Conservation (phyloP, 2,113 vertebrate species). For the Dermatemys mawii region DNA sequence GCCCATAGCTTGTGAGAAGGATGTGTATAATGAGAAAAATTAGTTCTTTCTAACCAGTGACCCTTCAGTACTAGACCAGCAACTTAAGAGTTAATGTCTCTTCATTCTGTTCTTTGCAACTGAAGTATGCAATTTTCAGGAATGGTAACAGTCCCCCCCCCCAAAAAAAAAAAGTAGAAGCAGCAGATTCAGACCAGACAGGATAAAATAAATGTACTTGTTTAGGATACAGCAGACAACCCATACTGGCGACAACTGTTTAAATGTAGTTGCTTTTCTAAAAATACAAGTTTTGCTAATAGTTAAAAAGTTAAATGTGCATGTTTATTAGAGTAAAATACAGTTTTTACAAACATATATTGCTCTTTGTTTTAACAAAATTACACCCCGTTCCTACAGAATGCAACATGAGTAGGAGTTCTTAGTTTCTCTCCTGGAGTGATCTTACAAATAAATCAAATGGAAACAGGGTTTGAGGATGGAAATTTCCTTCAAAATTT, state of each 20-base stretch:
- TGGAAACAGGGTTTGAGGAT: neutral
- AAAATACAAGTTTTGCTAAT: neutral
- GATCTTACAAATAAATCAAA: neutral
- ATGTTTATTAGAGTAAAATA: no score
- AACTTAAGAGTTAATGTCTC: neutral
- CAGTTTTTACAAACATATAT: no score
- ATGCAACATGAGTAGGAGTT: neutral
- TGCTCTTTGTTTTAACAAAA: neutral
- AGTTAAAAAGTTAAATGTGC: neutral
- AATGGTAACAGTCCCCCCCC: neutral
- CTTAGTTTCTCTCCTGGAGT: neutral
- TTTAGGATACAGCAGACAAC: neutral
- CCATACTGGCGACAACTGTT: neutral
- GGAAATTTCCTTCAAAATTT: neutral
- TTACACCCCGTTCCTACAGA: neutral
- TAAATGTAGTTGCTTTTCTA: neutral
- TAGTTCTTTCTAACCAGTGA: neutral
- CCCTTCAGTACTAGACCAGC: neutral
- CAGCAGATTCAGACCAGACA: neutral
- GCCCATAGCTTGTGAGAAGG: no score
- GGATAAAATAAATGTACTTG: neutral
- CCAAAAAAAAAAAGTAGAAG: no score
- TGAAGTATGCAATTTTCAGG: neutral
- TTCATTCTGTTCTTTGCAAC: neutral
- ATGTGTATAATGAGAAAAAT: neutral